These are phyloP conservation scores for Monochamus saltuarius DNA, from an alignment of 1,140 invertebrate genomes.

Conservation along the genomic window DNA sequence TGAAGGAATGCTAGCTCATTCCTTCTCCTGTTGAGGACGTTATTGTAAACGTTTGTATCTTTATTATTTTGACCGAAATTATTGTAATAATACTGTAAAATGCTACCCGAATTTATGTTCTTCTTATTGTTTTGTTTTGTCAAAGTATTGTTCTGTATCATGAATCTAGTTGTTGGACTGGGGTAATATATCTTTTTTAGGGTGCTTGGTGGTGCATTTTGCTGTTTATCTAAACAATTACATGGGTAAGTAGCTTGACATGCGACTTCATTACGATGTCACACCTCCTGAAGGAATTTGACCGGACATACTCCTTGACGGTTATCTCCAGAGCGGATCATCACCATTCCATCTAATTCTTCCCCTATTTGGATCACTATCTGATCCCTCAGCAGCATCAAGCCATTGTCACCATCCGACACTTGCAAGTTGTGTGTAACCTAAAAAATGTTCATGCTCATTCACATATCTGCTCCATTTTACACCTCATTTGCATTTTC, in stretches of 20 bases:
- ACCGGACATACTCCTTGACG: constrained; percentile 80
- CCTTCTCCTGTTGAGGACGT: constrained; percentile 45
- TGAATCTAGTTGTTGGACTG: constrained; percentile 51
- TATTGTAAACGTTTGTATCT: constrained; percentile 43
- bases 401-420: constrained; percentile 61
- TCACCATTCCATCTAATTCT: constrained; percentile 88
- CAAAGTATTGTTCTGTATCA: constrained; percentile 43
- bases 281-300: constrained; percentile 73
- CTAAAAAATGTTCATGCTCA: too few relatives aligned
- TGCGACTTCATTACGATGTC: constrained; percentile 46
- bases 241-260: constrained; percentile 45
- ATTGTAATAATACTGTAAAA: constrained; percentile 50
- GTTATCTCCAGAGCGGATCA: constrained; percentile 86
- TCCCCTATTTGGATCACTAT: constrained; percentile 85
- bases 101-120: constrained; percentile 37
- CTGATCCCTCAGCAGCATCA: constrained; percentile 67
- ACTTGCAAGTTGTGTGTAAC: constrained; percentile 68
- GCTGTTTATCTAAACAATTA: constrained; percentile 43
- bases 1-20: constrained; percentile 51
- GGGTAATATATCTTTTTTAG: constrained; percentile 49
- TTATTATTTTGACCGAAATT: constrained; percentile 54
- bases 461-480: too few relatives aligned
- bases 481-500: too few relatives aligned
- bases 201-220: constrained; percentile 35
- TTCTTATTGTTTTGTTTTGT: constrained; percentile 34